Percentiles rank a stretch among this genome's conserved stretches.
phyloP scores from a whole-genome alignment of 2,797 vertebrate species.

The Yasuhikotakia modesta region DNA sequence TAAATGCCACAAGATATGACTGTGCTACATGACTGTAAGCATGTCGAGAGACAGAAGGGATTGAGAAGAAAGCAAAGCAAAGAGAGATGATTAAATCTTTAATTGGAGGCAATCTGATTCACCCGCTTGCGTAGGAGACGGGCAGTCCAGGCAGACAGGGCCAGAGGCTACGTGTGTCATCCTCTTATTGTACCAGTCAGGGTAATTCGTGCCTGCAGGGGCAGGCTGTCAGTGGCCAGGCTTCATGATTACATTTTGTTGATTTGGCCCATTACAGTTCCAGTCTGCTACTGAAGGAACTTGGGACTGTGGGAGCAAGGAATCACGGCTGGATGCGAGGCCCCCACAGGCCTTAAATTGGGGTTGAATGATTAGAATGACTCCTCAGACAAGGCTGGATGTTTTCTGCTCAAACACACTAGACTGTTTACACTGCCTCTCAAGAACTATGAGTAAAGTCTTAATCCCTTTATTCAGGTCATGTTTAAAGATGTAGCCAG shows the following conservation, averaged over 20 bases:
- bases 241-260: slow-evolving; percentile 77
- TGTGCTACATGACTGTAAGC: slow-evolving; percentile 53
- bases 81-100: slow-evolving; percentile 72
- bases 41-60: slow-evolving; percentile 50
- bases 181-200: slow-evolving; percentile 75
- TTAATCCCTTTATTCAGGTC: slow-evolving; percentile 13
- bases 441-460: slow-evolving; percentile 2
- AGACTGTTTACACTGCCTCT: neutral
- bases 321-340: neutral
- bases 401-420: neutral
- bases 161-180: slow-evolving; percentile 73
- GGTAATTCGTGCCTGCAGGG: slow-evolving; percentile 76
- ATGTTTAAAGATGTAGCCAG: slow-evolving; percentile 16
- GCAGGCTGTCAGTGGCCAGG: slow-evolving; percentile 75
- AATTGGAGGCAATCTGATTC: slow-evolving; percentile 77
- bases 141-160: slow-evolving; percentile 70
- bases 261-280: slow-evolving; percentile 73
- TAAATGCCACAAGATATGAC: slow-evolving; percentile 48
- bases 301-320: slow-evolving; percentile 39
- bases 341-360: neutral
- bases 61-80: slow-evolving; percentile 52
- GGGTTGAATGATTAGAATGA: neutral
- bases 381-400: slow-evolving; percentile 5
- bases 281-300: slow-evolving; percentile 71
- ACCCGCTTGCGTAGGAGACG: slow-evolving; percentile 75